Evolutionary conservation across 2,797 vertebrate genomes (phyloP), one percentile per base, ranked within the genome.

Genomic region (Pitangus sulphuratus): DNA sequence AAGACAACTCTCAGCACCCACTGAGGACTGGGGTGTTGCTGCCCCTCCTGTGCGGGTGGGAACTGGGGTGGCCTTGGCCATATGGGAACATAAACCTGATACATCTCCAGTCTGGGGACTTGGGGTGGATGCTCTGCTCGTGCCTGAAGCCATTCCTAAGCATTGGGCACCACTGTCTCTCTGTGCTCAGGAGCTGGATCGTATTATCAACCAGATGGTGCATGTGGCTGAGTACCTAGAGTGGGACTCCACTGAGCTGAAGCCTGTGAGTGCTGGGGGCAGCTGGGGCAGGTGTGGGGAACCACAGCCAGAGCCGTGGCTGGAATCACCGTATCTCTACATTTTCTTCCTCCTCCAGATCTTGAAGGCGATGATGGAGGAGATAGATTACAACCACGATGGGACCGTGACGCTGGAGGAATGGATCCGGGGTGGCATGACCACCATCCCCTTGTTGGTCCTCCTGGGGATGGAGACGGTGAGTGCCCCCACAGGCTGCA

Each of bases 181-280:
- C 62, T 77, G 54, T 84, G 79, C 83, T 50, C 56, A 99, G 99
- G 99, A 99, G 96, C 97, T 99, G 95, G 99, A 99, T 93, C 98
- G 98, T 15, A 99, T 99, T 94, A 99, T 99, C 96, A 99, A 97
- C 96, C 99, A 99, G 97, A 99, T 99, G 99, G 98, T 99, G 54
- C 99, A 99, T 1, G 98, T 99, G 35, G 99, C 99, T 0, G 99
- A 99, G 96, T 99, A 99, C 95, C 98, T 99, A 97, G 98, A 99
- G 95, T 99, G 99, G 99, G 99, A 99, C 61, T 99, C 99, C 31
- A 99, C 98, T 0, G 99, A 99, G 90, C 98, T 99, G 61, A 97
- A 97, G 60, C 99, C 99, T 25, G 99, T 99, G 98, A 98, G 99
- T 97, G 86, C 87, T 12, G 57, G 42, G 54, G 71, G 51, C 56